Conservation (phyloP, 2,113 vertebrate species). For the Callithrix jacchus region DNA sequence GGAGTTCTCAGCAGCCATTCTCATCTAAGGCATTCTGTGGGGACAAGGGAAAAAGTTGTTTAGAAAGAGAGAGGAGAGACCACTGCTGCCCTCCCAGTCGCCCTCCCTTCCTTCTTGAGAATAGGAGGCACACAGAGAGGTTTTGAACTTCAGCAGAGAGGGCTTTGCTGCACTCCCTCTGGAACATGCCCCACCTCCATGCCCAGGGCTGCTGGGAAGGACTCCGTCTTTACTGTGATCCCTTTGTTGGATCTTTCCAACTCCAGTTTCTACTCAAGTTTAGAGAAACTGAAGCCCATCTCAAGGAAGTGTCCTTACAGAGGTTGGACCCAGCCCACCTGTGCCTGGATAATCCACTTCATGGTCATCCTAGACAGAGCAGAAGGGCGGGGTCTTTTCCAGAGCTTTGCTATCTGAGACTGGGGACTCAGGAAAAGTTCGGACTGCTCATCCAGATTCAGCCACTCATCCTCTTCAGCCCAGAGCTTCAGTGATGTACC, state of each 20-base stretch:
- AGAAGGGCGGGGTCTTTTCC: not conserved
- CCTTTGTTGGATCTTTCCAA: not conserved
- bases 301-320: not conserved
- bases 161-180: not conserved
- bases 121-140: not conserved
- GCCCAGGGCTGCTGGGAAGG: not conserved
- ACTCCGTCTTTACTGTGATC: not conserved
- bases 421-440: not conserved
- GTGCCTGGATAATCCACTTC: too few species aligned
- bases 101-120: not conserved
- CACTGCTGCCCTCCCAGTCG: not conserved
- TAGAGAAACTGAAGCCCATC: not conserved
- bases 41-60: not conserved
- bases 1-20: slow-evolving; percentile 49
- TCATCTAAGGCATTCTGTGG: slow-evolving; percentile 37
- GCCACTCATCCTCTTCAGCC: not conserved
- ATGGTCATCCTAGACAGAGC: not conserved
- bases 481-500: not conserved
- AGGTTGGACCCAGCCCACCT: not conserved
- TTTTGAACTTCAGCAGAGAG: not conserved
- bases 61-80: not conserved
- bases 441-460: not conserved
- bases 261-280: not conserved
- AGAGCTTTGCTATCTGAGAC: not conserved
- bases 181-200: not conserved